phyloP scores from a whole-genome alignment of 2,797 vertebrate species.

The Argentina silus region DNA sequence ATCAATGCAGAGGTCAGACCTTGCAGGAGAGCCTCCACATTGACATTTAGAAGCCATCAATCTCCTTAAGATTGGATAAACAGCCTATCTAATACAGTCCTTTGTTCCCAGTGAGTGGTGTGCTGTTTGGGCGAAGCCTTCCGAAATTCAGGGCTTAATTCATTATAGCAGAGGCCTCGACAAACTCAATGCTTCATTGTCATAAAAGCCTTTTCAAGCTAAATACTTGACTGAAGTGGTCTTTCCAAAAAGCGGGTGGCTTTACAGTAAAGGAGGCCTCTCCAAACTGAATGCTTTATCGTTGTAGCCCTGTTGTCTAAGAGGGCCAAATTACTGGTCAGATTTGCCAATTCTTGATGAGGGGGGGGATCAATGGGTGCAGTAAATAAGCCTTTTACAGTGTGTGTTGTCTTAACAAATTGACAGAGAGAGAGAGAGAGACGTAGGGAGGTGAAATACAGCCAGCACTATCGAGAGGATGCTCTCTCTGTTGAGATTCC shows the following conservation, averaged over 20 bases:
- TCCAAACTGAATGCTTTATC: conserved; percentile 11
- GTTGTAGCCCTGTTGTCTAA: not conserved
- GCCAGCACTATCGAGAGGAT: conserved; percentile 34
- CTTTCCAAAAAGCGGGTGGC: not conserved
- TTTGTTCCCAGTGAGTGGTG: conserved; percentile 43
- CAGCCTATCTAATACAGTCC: conserved; percentile 32
- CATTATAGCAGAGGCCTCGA: no score
- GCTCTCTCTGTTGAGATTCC: conserved; percentile 33
- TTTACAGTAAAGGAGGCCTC: not conserved
- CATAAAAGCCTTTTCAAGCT: not conserved
- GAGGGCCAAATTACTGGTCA: conserved; percentile 43
- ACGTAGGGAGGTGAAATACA: conserved; percentile 59
- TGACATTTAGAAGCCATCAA: conserved; percentile 33
- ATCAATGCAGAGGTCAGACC: conserved; percentile 36
- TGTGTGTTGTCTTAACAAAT: conserved; percentile 44
- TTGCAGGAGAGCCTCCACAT: not conserved
- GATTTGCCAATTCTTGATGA: conserved; percentile 66
- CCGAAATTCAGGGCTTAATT: no score
- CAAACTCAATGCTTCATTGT: no score
- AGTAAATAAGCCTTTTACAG: conserved; percentile 74
- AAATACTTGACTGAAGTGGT: not conserved
- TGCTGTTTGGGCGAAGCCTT: not conserved
- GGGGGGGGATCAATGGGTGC: conserved; percentile 66
- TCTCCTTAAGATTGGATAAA: conserved; percentile 57
- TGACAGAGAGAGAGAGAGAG: not conserved